Evolutionary conservation across 1,140 invertebrate species (phyloP).

Genomic region (Metaphire vulgaris): DNA sequence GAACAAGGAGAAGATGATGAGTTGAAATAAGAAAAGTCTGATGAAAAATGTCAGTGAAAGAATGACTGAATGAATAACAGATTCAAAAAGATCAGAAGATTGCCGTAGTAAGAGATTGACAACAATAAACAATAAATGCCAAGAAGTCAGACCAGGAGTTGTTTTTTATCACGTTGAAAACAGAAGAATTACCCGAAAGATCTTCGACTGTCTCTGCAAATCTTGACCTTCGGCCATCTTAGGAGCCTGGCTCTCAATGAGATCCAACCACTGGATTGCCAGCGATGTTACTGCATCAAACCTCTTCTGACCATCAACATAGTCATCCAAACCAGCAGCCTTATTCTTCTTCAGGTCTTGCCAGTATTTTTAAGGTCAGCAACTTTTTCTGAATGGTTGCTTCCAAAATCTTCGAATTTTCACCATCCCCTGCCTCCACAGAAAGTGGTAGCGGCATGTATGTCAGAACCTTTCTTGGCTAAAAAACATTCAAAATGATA

Average conservation of each 20-base stretch:
- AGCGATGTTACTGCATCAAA: background rate
- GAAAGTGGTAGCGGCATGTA: background rate
- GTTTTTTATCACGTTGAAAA: no score
- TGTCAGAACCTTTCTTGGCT: background rate
- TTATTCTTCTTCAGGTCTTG: background rate
- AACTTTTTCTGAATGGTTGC: background rate
- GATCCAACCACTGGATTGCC: background rate
- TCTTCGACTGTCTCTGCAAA: background rate
- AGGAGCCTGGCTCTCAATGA: background rate
- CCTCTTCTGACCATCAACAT: background rate
- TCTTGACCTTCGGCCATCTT: background rate
- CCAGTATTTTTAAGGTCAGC: background rate
- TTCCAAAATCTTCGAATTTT: background rate
- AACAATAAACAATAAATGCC: no score
- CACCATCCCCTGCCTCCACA: background rate
- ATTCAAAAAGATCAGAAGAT: no score
- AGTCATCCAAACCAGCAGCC: background rate
- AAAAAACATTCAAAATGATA: background rate
- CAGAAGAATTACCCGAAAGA: background rate
- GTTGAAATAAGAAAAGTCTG: no score
- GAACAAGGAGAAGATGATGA: no score
- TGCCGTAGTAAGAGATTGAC: no score
- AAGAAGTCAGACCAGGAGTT: no score
- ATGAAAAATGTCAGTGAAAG: no score
- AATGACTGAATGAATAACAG: no score